phyloP scores from a whole-genome alignment of 2,797 vertebrate species.

The Morus bassanus region DNA sequence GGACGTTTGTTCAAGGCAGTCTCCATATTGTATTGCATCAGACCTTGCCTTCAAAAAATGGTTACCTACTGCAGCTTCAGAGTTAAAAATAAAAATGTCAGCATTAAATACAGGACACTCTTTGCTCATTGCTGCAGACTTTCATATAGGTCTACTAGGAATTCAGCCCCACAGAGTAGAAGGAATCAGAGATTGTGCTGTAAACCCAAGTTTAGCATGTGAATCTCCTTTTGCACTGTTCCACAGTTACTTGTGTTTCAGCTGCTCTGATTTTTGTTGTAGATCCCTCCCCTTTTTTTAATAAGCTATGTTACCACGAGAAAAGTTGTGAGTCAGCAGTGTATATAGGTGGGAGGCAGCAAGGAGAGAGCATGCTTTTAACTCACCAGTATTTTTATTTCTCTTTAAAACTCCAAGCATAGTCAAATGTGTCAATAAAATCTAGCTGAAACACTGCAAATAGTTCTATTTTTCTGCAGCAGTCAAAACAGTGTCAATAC shows the following conservation, averaged over 20 bases:
- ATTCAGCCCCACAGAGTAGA: background rate
- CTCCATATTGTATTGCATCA: background rate
- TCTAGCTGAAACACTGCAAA: conserved; percentile 22
- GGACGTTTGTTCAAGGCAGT: background rate
- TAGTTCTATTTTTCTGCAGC: conserved; percentile 3
- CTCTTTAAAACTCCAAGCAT: conserved; percentile 41
- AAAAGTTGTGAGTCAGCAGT: background rate
- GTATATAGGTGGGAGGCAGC: background rate
- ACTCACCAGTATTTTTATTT: conserved; percentile 16
- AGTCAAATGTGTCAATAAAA: conserved; percentile 49
- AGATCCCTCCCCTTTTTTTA: background rate
- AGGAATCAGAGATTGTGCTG: background rate
- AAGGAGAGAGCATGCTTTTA: background rate
- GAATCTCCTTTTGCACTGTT: background rate
- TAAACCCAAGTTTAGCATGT: background rate
- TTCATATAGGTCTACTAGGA: background rate
- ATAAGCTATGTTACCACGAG: background rate
- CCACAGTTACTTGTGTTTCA: background rate
- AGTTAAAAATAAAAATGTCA: background rate
- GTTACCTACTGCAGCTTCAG: background rate
- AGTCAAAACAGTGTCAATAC: conserved; percentile 66
- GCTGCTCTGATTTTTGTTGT: background rate
- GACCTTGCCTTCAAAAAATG: background rate
- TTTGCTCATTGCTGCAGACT: background rate
- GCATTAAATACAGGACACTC: background rate